A percentile compares a stretch with the other conserved stretches of the same genome.
Evolutionary conservation across 2,888 invertebrate genomes (phyloP).

Genomic region (Heteromurus nitidus): DNA sequence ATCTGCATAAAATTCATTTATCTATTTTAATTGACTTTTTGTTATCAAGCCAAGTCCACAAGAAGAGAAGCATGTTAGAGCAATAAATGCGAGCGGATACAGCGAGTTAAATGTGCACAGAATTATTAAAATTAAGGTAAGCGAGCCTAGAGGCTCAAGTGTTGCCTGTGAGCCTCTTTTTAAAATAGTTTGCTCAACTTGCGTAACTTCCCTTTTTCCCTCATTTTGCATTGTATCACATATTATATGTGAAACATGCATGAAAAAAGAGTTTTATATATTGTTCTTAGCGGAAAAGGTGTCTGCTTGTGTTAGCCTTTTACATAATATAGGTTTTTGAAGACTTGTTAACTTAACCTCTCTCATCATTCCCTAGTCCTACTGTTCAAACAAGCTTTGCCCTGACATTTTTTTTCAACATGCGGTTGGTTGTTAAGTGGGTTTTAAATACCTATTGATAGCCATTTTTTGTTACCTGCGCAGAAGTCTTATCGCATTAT

Average conservation of each 20-base stretch:
- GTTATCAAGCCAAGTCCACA: slow-evolving; percentile 8
- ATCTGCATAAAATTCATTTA: slow-evolving; percentile 4
- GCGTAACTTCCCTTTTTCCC: slow-evolving; percentile 24
- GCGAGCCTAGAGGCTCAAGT: not conserved
- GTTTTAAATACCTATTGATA: not conserved
- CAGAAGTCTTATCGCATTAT: not conserved
- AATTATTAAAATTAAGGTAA: not conserved
- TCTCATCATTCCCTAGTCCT: no score
- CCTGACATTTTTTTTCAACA: not conserved
- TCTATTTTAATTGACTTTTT: slow-evolving; percentile 20
- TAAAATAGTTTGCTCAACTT: not conserved
- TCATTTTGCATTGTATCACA: not conserved
- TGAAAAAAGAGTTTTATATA: not conserved
- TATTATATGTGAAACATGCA: not conserved
- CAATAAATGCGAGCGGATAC: not conserved
- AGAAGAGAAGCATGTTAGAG: slow-evolving; percentile 1
- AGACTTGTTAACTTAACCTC: not conserved
- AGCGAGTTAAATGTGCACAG: not conserved
- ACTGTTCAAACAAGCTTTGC: no score
- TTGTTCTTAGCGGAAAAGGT: slow-evolving; percentile 26
- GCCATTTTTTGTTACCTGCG: no score
- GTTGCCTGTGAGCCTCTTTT: not conserved
- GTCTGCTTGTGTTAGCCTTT: not conserved
- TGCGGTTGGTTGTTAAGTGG: not conserved
- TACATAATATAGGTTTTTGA: not conserved